Conservation (phyloP, 2,113 vertebrate genomes). For the Brachyistius frenatus region DNA sequence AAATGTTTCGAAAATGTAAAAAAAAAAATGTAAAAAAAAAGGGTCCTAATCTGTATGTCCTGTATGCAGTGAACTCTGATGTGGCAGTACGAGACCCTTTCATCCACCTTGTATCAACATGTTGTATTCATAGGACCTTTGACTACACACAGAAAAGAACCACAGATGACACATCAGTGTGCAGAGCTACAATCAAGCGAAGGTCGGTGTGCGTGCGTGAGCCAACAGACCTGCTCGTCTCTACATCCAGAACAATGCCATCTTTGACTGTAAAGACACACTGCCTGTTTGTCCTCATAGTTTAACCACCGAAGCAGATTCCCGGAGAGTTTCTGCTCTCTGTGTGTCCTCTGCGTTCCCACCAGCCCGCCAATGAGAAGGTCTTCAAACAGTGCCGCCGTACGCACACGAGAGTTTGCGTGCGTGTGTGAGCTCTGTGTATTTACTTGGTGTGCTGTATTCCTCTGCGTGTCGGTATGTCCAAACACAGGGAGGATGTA, state of each 20-base stretch:
- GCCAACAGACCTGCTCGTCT: constrained; percentile 46
- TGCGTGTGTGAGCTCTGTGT: constrained; percentile 55
- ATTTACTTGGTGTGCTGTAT: constrained; percentile 52
- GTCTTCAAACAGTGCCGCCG: constrained; percentile 68
- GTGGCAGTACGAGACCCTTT: neutral
- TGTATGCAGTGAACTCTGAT: neutral
- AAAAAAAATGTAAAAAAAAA: too few relatives aligned
- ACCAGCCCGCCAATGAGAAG: constrained; percentile 54
- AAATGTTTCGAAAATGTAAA: too few relatives aligned
- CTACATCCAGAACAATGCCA: constrained; percentile 56
- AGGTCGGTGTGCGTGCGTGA: constrained; percentile 59
- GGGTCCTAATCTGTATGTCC: too few relatives aligned
- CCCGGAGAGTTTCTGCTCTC: constrained; percentile 12
- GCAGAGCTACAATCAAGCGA: constrained; percentile 13
- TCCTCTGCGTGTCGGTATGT: constrained; percentile 33
- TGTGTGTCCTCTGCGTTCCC: constrained; percentile 50
- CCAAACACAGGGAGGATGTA: constrained; percentile 60
- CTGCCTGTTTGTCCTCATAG: constrained; percentile 49
- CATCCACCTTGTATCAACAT: neutral
- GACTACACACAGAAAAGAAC: neutral
- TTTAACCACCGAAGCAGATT: constrained; percentile 47
- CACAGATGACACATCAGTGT: neutral
- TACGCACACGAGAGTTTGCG: constrained; percentile 62
- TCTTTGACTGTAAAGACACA: constrained; percentile 61
- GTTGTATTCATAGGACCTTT: neutral